These are phyloP conservation scores for Drosophila limbata DNA, from an alignment of 2,888 invertebrate species.

Conservation along the genomic window DNA sequence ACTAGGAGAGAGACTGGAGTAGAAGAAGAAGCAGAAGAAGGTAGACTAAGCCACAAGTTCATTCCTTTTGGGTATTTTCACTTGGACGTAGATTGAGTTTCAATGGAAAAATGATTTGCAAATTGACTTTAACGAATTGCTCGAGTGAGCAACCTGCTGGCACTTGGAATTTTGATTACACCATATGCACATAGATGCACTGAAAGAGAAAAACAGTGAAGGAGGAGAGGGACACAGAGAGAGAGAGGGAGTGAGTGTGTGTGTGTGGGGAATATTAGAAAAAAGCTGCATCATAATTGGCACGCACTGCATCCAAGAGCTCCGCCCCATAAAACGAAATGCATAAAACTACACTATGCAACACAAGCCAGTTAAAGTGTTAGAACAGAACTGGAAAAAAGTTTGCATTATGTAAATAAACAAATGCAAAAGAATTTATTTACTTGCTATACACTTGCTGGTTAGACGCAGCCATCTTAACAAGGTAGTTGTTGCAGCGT, in stretches of 20 bases:
- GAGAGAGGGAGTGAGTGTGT: neutral
- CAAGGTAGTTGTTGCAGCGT: neutral
- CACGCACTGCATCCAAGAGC: conserved; percentile 58
- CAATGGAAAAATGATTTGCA: conserved; percentile 84
- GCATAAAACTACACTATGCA: conserved; percentile 32
- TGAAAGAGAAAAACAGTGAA: conserved; percentile 5
- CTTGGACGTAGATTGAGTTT: conserved; percentile 81
- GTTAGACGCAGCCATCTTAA: neutral
- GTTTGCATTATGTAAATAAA: neutral
- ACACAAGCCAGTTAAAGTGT: conserved; percentile 5
- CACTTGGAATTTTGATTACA: conserved; percentile 79
- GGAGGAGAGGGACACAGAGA: neutral
- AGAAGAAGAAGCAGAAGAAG: neutral
- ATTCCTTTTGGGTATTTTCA: conserved; percentile 77
- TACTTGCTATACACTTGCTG: neutral
- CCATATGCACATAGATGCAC: conserved; percentile 40
- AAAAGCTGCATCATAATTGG: conserved; percentile 64
- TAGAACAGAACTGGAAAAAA: neutral
- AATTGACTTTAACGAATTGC: conserved; percentile 84
- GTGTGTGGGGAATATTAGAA: conserved; percentile 37
- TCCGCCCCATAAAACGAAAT: conserved; percentile 22
- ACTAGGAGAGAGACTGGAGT: neutral
- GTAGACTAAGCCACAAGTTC: conserved; percentile 29
- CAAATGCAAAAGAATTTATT: neutral
- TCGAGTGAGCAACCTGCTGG: conserved; percentile 68